These are phyloP conservation scores for Heterodera schachtii DNA, from an alignment of 1,140 invertebrate species.

Conservation along the genomic window DNA sequence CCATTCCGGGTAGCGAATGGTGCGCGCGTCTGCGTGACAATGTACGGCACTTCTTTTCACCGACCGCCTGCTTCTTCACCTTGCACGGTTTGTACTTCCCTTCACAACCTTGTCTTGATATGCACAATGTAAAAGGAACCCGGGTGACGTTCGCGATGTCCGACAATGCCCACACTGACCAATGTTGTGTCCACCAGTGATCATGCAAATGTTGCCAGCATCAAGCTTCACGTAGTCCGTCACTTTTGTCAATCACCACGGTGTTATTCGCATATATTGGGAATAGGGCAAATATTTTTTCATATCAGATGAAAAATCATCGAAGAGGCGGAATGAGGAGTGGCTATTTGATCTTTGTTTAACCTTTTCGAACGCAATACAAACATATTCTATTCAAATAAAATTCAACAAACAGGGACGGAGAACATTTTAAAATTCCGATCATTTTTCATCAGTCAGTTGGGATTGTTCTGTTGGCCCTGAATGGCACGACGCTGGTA, in stretches of 20 bases:
- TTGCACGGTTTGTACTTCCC: slow-evolving; percentile 74
- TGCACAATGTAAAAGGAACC: slow-evolving; percentile 99
- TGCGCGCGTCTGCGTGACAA: slow-evolving; percentile 97
- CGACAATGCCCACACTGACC: slow-evolving; percentile 96
- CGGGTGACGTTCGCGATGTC: slow-evolving; percentile 93
- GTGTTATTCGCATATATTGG: slow-evolving; percentile 96
- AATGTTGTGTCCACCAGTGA: slow-evolving; percentile 99
- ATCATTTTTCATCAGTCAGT: too few species aligned
- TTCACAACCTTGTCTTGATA: slow-evolving; percentile 92
- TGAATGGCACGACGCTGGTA: too few species aligned
- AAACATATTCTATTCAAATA: too few species aligned
- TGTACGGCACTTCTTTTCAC: slow-evolving; percentile 90
- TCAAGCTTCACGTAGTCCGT: slow-evolving; percentile 98
- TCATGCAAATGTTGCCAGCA: slow-evolving; percentile 91
- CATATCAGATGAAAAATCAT: too few species aligned
- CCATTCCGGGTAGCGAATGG: slow-evolving; percentile 94
- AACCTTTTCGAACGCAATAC: too few species aligned
- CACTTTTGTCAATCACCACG: slow-evolving; percentile 95
- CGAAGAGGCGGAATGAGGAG: too few species aligned
- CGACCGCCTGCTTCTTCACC: slow-evolving; percentile 80
- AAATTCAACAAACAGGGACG: too few species aligned
- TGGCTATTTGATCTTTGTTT: too few species aligned
- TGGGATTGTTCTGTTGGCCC: too few species aligned
- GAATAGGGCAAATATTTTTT: too few species aligned
- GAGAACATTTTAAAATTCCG: too few species aligned